Base-by-base conservation (phyloP, 2,888 invertebrate species). In the Scaptomyza parva region DNA sequence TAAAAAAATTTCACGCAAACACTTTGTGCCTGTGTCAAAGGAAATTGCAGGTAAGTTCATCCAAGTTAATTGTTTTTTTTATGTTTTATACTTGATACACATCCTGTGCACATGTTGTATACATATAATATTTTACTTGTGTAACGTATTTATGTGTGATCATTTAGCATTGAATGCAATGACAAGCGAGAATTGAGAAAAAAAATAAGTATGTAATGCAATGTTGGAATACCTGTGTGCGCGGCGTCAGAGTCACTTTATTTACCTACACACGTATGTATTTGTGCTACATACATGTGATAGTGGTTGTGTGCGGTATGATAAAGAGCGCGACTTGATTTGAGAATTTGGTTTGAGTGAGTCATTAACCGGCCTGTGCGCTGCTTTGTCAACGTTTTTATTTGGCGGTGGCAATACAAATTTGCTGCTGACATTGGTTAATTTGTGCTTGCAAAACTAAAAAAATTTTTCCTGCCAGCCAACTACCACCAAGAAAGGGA, bases 291-390 rank as follows among this genome's bases (percentile, higher is more conserved):
- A 17, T 37, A 17, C 35, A 17, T 45, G 18, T 48, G 33, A n/a
- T 63, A 28, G 40, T 45, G 37, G 50, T 17, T 44, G 45, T 53
- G 30, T 48, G 53, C 28, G 45, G n/a, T 22, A 22, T 33, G 40
- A 48, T 43, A 50, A 60, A 61, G 68, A 70, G 58, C 54, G 48
- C 66, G 59, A 52, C 63, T 73, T 64, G 65, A 64, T 63, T 71
- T 58, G 24, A 63, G 48, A 33, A 35, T 50, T 74, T 74, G 67
- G 61, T 75, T 71, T 75, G 68, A 68, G 81, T 84, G 83, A 86
- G 84, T 84, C 83, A 84, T 86, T 81, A 86, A 84, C 81, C 82
- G 77, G 86, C 80, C 82, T 64, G 77, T 45, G 55, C 53, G 39
- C 24, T 55, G 61, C 54, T 70, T 59, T 61, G 74, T 75, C 58